Base-by-base conservation (phyloP, 1,140 invertebrate genomes). In the Lasaia peninsularis region DNA sequence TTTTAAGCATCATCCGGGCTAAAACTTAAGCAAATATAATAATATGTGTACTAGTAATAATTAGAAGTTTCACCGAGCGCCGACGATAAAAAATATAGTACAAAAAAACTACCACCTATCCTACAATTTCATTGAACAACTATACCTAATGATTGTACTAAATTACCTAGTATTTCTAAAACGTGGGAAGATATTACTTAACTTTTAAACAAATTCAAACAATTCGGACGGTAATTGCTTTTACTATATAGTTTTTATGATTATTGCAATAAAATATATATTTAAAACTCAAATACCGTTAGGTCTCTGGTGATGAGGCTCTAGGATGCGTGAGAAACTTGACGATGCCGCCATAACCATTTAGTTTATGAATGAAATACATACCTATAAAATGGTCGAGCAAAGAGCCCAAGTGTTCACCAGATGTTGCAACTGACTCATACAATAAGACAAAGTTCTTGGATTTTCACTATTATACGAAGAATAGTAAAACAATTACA, bases 391-490 rank as follows among this genome's bases (percentile, higher is more conserved):
- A 44, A 44, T 44, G 18, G 40, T 18, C 18, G 14, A 11, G 14
- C 16, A 16, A 16, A 40, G 37, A 40, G 16, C 37, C 16, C 40
- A 44, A 44, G 40, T 44, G 40, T 44, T 44, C 40, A 44, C 16
- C 40, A 44, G 40, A 44, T 44, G 40, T 44, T 44, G 40, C 40
- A 44, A 44, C 40, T 44, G 40, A 44, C 7, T 44, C 40, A 44
- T 20, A 44, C 40, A 44, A 44, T 20, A 44, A 10, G 40, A 4
- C 14, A 18, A 18, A 44, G 14, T 9, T 18, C 3, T 18, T 18
- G 40, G 16, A 7, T 44, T 44, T 44, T 44, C 40, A 20, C 16
- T 18, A 44, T 10, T 44, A 44, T 1, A 44, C 37, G 11, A 14
- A 37, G 16, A 44, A 44, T 44, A 44, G 18, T 18, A 44, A 16